Conservation (phyloP, 2,888 invertebrate genomes). For the Athalia rosae region DNA sequence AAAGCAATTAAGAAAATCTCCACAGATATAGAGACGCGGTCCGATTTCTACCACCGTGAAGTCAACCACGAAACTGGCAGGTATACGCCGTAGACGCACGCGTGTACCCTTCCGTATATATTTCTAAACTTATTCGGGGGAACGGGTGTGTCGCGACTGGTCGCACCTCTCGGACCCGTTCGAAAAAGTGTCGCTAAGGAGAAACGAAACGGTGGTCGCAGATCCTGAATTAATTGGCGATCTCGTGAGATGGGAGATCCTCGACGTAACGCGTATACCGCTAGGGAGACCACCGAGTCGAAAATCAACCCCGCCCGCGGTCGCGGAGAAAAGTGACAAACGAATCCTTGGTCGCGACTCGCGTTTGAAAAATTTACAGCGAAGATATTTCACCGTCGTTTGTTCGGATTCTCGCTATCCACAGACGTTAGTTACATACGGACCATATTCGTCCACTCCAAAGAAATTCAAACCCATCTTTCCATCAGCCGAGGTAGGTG, state of each 20-base stretch:
- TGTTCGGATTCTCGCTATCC: no score
- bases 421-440: no score
- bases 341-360: no score
- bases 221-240: conserved; percentile 18
- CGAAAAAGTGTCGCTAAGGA: neutral
- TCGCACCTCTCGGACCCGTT: neutral
- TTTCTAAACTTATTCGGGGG: neutral
- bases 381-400: no score
- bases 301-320: neutral
- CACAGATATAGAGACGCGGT: neutral
- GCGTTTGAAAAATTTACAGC: no score
- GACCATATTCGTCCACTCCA: no score
- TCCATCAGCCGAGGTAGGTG: no score
- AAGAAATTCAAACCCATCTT: no score
- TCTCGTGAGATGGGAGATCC: conserved; percentile 21
- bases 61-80: neutral
- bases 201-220: neutral
- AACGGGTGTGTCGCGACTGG: neutral
- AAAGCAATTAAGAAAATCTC: conserved; percentile 40
- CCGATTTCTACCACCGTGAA: conserved; percentile 8
- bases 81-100: neutral
- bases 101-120: neutral
- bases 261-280: neutral
- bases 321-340: no score
- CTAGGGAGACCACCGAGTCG: neutral